Percentiles rank a stretch among this genome's conserved stretches.
phyloP scores from a whole-genome alignment of 2,113 vertebrate species.

The Gobio gobio region DNA sequence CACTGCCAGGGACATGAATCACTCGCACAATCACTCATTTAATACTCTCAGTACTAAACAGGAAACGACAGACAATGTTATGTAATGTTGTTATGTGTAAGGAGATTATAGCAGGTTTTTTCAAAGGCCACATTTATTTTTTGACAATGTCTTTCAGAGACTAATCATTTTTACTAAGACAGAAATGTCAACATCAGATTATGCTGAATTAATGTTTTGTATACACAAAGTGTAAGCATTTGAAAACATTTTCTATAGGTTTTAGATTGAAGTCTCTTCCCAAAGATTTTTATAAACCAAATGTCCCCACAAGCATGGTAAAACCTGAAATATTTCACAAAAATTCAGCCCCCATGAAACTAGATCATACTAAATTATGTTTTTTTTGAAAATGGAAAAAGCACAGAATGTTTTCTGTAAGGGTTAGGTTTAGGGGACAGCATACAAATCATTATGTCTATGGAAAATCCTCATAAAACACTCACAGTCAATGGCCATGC shows the following conservation, averaged over 20 bases:
- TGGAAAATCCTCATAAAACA: conserved; percentile 2
- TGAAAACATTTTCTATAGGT: too few species aligned
- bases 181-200: background rate
- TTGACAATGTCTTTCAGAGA: background rate
- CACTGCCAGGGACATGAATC: conserved; percentile 75
- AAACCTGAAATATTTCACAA: too few species aligned
- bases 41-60: background rate
- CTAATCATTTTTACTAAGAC: background rate
- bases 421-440: too few species aligned
- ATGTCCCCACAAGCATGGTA: too few species aligned
- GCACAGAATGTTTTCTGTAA: too few species aligned
- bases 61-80: background rate
- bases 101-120: background rate
- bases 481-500: conserved; percentile 87
- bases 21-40: background rate
- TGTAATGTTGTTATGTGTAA: background rate
- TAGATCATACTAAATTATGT: too few species aligned
- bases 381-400: too few species aligned
- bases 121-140: background rate
- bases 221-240: background rate
- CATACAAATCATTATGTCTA: too few species aligned
- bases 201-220: background rate
- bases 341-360: too few species aligned
- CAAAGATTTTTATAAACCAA: too few species aligned
- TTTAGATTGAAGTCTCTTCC: too few species aligned